Evolutionary conservation across 2,888 invertebrate species (phyloP).

Genomic region (Lymantria monacha): DNA sequence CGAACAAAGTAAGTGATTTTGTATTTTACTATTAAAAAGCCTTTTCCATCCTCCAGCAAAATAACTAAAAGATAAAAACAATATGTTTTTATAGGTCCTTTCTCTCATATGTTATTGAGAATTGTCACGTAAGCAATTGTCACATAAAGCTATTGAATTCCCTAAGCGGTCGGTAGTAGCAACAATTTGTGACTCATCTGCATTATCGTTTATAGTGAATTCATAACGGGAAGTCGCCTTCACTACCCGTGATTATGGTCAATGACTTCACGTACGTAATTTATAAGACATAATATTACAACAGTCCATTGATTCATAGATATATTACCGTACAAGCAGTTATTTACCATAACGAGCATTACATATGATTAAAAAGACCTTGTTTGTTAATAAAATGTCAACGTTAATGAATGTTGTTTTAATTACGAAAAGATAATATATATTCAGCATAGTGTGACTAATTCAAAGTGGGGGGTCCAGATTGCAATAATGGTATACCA

Average conservation of each 20-base stretch:
- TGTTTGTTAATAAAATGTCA: slow-evolving; percentile 15
- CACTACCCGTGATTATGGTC: slow-evolving; percentile 59
- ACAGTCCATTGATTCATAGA: slow-evolving; percentile 29
- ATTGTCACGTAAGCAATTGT: slow-evolving; percentile 9
- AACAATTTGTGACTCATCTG: slow-evolving; percentile 60
- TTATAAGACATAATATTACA: slow-evolving; percentile 51
- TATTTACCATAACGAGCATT: slow-evolving; percentile 4
- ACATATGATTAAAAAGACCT: slow-evolving; percentile 9
- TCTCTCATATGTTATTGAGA: slow-evolving; percentile 32
- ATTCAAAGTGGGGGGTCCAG: slow-evolving; percentile 27
- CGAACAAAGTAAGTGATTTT: slow-evolving; percentile 86
- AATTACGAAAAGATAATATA: not conserved
- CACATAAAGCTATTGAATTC: slow-evolving; percentile 9
- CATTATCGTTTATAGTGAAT: slow-evolving; percentile 53
- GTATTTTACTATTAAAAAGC: slow-evolving; percentile 27
- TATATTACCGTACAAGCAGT: not conserved
- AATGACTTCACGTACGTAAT: slow-evolving; percentile 57
- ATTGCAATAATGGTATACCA: no score
- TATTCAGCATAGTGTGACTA: not conserved
- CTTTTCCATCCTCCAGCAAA: slow-evolving; percentile 29
- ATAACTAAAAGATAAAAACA: slow-evolving; percentile 35
- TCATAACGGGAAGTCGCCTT: slow-evolving; percentile 72
- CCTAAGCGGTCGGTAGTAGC: slow-evolving; percentile 15
- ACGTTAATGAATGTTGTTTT: slow-evolving; percentile 4
- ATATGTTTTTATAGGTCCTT: slow-evolving; percentile 40